phyloP scores from a whole-genome alignment of 2,797 vertebrate genomes.

The Arrhamphus sclerolepis region DNA sequence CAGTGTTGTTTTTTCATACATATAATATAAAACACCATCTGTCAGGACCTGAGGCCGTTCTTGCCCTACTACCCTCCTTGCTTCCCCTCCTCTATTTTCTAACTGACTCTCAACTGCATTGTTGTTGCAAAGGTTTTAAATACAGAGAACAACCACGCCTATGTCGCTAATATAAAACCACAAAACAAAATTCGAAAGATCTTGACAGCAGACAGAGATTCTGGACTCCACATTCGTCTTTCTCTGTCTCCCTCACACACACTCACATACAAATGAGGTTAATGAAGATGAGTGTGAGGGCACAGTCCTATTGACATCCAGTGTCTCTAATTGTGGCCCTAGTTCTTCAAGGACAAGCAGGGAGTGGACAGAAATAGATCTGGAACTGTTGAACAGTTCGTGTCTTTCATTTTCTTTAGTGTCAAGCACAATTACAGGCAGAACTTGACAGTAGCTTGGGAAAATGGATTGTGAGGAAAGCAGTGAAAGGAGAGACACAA shows the following conservation, averaged over 20 bases:
- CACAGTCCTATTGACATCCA: slow-evolving; percentile 76
- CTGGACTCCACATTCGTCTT: slow-evolving; percentile 15
- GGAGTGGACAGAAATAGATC: slow-evolving; percentile 64
- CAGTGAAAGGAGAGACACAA: slow-evolving; percentile 20
- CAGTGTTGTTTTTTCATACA: slow-evolving; percentile 71
- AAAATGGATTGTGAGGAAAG: slow-evolving; percentile 24
- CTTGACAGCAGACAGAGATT: slow-evolving; percentile 23
- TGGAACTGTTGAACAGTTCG: slow-evolving; percentile 49
- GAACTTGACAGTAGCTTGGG: slow-evolving; percentile 21
- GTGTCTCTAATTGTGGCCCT: slow-evolving; percentile 73
- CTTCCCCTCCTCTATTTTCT: slow-evolving; percentile 52
- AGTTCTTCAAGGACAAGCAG: slow-evolving; percentile 74
- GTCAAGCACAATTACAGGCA: slow-evolving; percentile 49
- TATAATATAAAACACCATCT: slow-evolving; percentile 81
- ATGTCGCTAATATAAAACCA: slow-evolving; percentile 17
- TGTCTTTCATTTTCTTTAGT: slow-evolving; percentile 45
- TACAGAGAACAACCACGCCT: slow-evolving; percentile 19
- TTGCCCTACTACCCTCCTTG: slow-evolving; percentile 84
- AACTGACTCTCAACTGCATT: slow-evolving; percentile 31
- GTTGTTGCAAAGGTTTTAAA: slow-evolving; percentile 39
- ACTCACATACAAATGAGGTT: slow-evolving; percentile 76
- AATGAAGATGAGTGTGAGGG: slow-evolving; percentile 82
- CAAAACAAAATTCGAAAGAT: slow-evolving; percentile 26
- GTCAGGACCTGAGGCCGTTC: slow-evolving; percentile 83
- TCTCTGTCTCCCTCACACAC: slow-evolving; percentile 15